Evolutionary conservation across 1,140 invertebrate genomes (phyloP).

Genomic region (Hyphantria cunea): DNA sequence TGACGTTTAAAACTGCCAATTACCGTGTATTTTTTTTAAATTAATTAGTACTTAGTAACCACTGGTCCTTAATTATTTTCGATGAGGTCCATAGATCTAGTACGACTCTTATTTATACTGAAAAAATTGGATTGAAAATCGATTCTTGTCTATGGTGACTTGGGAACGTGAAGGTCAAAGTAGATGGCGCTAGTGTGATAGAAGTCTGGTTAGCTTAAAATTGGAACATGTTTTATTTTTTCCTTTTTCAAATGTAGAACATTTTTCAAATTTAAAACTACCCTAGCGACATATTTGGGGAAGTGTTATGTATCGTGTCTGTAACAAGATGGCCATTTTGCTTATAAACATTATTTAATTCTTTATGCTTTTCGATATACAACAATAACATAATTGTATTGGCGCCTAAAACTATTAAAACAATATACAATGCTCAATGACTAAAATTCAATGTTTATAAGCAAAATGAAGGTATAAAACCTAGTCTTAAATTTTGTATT

Average conservation of each 20-base stretch:
- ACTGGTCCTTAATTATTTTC: slow-evolving; percentile 8
- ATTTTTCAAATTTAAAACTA: too few relatives aligned
- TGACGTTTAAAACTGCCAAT: slow-evolving; percentile 15
- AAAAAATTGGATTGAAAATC: too few relatives aligned
- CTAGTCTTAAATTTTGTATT: slow-evolving; percentile 26
- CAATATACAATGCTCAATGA: slow-evolving; percentile 10
- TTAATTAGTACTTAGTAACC: slow-evolving; percentile 17
- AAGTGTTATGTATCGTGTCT: slow-evolving; percentile 4
- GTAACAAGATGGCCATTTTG: slow-evolving; percentile 19
- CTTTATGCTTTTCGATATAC: not conserved
- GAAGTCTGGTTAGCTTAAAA: too few relatives aligned
- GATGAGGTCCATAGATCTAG: not conserved
- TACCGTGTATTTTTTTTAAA: slow-evolving; percentile 2
- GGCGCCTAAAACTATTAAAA: not conserved
- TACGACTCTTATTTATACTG: too few relatives aligned
- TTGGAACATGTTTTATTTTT: too few relatives aligned
- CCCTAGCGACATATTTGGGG: not conserved
- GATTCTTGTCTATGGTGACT: too few relatives aligned
- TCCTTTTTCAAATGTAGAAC: too few relatives aligned
- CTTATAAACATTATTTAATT: slow-evolving; percentile 12
- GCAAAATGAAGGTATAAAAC: slow-evolving; percentile 19
- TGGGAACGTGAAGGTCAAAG: too few relatives aligned
- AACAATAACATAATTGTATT: not conserved
- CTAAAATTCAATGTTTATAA: slow-evolving; percentile 12
- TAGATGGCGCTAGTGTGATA: too few relatives aligned